Evolutionary conservation across 2,113 vertebrate genomes (phyloP), one percentile per base, ranked within the genome.

Genomic region (Bubalus kerabau): DNA sequence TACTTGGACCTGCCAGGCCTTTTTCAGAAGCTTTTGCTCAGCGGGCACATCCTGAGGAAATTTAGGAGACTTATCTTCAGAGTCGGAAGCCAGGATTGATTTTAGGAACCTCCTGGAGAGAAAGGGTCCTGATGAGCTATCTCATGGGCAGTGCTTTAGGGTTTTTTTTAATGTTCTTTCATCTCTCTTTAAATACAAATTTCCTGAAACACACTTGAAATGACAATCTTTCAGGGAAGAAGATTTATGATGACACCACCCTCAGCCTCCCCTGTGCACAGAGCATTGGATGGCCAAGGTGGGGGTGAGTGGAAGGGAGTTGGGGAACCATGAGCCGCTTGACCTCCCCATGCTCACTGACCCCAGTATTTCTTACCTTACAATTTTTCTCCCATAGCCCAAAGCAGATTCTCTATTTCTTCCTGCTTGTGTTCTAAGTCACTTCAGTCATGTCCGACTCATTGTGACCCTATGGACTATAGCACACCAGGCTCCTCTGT

Each of bases 1-100:
- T 14, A 62, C 21, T 94, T 43, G 23, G 48, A 14, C 76, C 10
- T 36, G 74, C n/a, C 11, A 1, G 28, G 7, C 46, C 64, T 87
- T 64, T 95, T 21, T 90, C 85, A 82, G 81, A 90, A 93, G 84
- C 17, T 32, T 48, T 21, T 52, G 4, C 74, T 78, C 74, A 81
- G 90, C 54, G 17, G 43, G n/a, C 40, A 5, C 59, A 76, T 97
- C 92, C 96, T 94, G 90, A 95, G 96, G 96, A 95, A 97, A 85
- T 48, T 60, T 32, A 24, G 40, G 84, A 89, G n/a, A 84, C 15
- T 32, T 93, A 87, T 92, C 97, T 97, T 97, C 94, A 95, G 96
- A 97, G 95, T 30, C 19, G 10, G 32, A 54, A 56, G 84, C 26
- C 12, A 16, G 59, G 36, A 24, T 32, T 50, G 32, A 60, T 46